Conservation (phyloP, 1,140 invertebrate species). For the Drosophila gunungcola region DNA sequence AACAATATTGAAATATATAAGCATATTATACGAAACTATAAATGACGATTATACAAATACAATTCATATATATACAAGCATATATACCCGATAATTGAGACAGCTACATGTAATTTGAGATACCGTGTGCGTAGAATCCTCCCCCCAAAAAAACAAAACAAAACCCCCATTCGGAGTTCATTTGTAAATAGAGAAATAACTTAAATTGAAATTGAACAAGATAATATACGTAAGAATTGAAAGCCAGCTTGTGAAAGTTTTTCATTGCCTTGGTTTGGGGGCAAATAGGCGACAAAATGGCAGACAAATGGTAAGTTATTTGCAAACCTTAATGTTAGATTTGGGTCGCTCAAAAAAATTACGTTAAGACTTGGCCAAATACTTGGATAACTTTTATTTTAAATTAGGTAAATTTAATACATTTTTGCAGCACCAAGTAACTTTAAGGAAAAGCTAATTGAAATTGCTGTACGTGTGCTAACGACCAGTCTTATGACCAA, state of each 20-base stretch:
- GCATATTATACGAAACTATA: slow-evolving; percentile 51
- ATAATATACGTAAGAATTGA: slow-evolving; percentile 72
- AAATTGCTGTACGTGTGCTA: too few relatives aligned
- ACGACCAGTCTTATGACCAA: too few relatives aligned
- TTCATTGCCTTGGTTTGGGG: not conserved
- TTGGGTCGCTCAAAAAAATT: too few relatives aligned
- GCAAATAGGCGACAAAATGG: not conserved
- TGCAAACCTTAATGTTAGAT: too few relatives aligned
- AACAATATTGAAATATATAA: slow-evolving; percentile 47
- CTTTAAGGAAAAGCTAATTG: too few relatives aligned
- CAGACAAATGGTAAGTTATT: too few relatives aligned
- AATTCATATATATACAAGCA: slow-evolving; percentile 48
- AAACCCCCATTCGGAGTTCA: slow-evolving; percentile 44
- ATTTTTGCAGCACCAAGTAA: too few relatives aligned
- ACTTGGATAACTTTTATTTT: too few relatives aligned
- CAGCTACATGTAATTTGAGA: slow-evolving; percentile 11
- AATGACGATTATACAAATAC: slow-evolving; percentile 49
- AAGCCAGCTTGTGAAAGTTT: slow-evolving; percentile 46
- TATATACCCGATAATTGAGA: slow-evolving; percentile 29
- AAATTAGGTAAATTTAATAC: too few relatives aligned
- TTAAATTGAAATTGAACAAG: slow-evolving; percentile 48
- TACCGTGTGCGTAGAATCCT: slow-evolving; percentile 12
- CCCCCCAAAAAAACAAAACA: slow-evolving; percentile 4
- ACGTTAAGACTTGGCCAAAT: too few relatives aligned
- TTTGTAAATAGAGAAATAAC: slow-evolving; percentile 66